Evolutionary conservation across 2,113 vertebrate genomes (phyloP), one percentile per base, ranked within the genome.

Genomic region (Hydrolagus affinis): DNA sequence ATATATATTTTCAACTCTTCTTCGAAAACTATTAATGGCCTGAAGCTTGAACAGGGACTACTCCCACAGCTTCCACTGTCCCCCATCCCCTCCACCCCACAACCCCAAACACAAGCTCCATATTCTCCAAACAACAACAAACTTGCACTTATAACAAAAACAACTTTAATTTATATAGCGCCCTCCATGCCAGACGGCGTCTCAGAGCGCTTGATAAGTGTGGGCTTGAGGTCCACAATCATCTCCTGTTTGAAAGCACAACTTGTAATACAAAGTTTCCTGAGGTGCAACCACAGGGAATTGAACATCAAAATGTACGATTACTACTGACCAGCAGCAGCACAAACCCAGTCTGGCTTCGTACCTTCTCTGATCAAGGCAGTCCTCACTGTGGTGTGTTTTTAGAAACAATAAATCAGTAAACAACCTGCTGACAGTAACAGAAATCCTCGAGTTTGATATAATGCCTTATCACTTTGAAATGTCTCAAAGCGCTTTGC

Each of bases 271-370:
- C 17, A 83, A 83, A 64, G 21, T 66, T 57, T 0, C 59, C 60
- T n/a, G 21, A 83, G 62, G 62, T 60, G 23, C 60, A 66, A 25
- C 23, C 17, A 57, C 15, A 23, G 60, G 62, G 77, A 66, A 83
- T 83, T 83, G 66, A 83, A 64, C 28, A 64, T 83, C 30, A 64
- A 30, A 83, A 83, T 83, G 25, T 28, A 66, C 28, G 66, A 83
- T 83, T 66, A 83, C 59, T 30, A 30, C 60, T 28, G 66, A 28
- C 60, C 77, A 83, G 77, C 77, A 83, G 60, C 59, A 83, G 77
- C 77, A 83, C 23, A 83, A 60, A 83, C 59, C 77, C 77, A 80
- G 70, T 71, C 8, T 23, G 59, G 77, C 77, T 25, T 83, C 66
- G 62, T 8, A 64, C 66, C 62, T 83, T 12, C 77, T 83, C 77